Conservation (phyloP, 2,113 vertebrate species). For the Falco punctatus region DNA sequence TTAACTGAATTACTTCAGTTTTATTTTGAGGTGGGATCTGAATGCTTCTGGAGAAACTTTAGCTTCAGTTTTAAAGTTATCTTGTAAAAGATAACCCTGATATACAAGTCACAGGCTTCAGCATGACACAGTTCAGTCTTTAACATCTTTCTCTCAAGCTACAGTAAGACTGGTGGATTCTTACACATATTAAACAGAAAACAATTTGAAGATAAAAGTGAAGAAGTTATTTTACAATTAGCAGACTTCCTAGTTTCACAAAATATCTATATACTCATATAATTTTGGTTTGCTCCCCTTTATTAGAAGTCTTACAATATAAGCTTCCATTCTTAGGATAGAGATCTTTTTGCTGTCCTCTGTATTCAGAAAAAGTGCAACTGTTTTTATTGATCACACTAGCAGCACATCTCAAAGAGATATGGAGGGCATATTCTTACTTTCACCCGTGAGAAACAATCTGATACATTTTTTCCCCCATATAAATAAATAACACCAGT, state of each 20-base stretch:
- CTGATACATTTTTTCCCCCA: not conserved
- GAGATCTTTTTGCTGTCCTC: not conserved
- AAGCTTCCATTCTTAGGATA: not conserved
- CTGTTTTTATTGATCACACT: not conserved
- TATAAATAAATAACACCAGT: not conserved
- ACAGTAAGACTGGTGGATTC: not conserved
- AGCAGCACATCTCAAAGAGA: not conserved
- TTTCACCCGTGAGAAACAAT: not conserved
- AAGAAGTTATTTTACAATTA: not conserved
- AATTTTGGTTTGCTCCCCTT: not conserved
- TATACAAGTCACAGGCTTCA: not conserved
- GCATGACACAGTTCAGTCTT: not conserved
- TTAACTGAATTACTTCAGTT: not conserved
- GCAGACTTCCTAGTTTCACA: not conserved
- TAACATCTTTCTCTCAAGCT: not conserved
- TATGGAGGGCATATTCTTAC: not conserved
- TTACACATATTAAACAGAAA: not conserved
- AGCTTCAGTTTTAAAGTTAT: not conserved
- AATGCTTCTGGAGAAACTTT: not conserved
- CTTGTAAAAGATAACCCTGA: not conserved
- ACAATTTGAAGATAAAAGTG: not conserved
- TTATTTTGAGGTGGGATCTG: not conserved
- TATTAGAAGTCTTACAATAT: not conserved
- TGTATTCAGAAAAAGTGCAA: not conserved
- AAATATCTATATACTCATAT: not conserved